Base-by-base conservation (phyloP, 2,113 vertebrate genomes). In the Cairina moschata region DNA sequence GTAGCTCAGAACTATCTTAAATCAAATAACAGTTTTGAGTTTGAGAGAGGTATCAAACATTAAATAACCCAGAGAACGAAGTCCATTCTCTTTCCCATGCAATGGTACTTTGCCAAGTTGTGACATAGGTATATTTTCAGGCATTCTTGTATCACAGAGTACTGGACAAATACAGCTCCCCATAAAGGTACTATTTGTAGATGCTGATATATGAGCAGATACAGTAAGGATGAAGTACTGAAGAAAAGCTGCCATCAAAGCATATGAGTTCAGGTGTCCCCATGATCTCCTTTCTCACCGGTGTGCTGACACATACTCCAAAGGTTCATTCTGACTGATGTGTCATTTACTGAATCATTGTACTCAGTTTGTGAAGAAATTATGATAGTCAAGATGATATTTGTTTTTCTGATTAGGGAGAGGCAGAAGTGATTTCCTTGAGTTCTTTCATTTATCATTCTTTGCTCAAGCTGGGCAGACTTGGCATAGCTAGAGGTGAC, bases 341-440 rank as follows among this genome's bases (percentile, higher is more conserved):
- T 75, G 60, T 86, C 88, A 93, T 74, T 88, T 86, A 55, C 31
- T 90, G 83, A 90, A 58, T 90, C 85, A 91, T 31, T 44, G 13
- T 60, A 28, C 21, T 77, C 44, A 16, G 20, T 40, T 34, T 79
- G n/a, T 54, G 66, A 88, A 94, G 62, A 81, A 95, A 75, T 71
- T 9, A 32, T 14, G 6, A 44, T 38, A 65, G 52, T 5, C 4
- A 81, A 72, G 31, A 65, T 34, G 76, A 67, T 80, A 65, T 80
- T 95, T 96, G 28, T 60, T 90, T 68, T 83, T 79, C 76, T 75
- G 80, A 62, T 66, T 68, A 83, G 14, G 32, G 28, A 82, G 54
- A 82, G 48, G 68, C 8, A 2, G 36, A 59, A 0, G 1, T 62
- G 69, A 44, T 65, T 74, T 67, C 59, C 80, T 42, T 66, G 36